Percentiles rank a stretch among this genome's conserved stretches.
Evolutionary conservation across 2,113 vertebrate genomes (phyloP).

Genomic region (Lagopus muta): DNA sequence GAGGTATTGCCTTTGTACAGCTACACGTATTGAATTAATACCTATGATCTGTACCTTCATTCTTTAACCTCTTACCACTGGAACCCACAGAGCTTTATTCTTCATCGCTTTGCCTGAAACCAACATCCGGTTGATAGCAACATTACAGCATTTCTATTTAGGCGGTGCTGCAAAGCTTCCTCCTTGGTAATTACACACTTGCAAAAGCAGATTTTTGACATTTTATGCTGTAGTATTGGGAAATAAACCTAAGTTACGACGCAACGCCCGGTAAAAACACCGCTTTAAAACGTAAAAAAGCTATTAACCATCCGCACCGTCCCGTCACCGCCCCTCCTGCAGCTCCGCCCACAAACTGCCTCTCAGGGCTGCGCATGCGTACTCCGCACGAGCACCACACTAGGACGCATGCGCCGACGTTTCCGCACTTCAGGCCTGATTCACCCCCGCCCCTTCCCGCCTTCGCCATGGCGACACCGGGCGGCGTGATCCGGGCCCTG

Average conservation of each 20-base stretch:
- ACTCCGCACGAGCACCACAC: too few relatives aligned
- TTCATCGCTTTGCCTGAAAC: neutral
- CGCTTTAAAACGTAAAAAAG: neutral
- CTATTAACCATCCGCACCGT: neutral
- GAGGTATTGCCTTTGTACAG: neutral
- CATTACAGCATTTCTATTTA: neutral
- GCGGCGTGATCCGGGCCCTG: conserved; percentile 29
- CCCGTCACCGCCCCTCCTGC: accelerated
- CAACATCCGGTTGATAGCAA: neutral
- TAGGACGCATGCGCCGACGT: neutral
- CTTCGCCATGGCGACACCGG: conserved; percentile 47
- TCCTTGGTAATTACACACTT: neutral
- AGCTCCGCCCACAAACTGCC: neutral
- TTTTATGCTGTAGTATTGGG: neutral
- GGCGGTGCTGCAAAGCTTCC: neutral
- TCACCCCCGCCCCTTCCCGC: neutral
- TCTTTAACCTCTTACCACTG: neutral
- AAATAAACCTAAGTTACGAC: neutral
- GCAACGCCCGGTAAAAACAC: accelerated
- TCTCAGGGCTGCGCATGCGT: neutral
- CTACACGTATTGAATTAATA: neutral
- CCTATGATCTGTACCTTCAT: neutral
- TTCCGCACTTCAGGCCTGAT: accelerated
- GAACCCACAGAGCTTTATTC: neutral
- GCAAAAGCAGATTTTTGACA: neutral